Conservation (phyloP, 2,113 vertebrate species). For the Lipophrys pholis region DNA sequence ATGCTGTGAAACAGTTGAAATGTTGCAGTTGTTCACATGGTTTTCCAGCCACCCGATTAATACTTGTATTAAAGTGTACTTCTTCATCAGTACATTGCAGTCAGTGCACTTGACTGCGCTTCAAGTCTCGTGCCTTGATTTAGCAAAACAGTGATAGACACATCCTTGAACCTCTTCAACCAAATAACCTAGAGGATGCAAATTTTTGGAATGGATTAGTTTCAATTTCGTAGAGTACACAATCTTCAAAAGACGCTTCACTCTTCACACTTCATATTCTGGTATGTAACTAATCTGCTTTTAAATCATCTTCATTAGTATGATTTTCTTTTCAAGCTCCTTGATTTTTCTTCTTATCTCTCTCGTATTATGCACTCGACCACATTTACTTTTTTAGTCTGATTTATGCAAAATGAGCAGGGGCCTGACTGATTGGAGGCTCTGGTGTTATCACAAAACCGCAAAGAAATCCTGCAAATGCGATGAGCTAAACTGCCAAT, state of each 20-base stretch:
- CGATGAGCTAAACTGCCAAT: constrained; percentile 38
- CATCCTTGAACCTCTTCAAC: constrained; percentile 4
- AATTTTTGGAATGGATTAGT: neutral
- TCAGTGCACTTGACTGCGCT: neutral
- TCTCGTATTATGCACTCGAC: constrained; percentile 9
- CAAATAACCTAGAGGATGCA: constrained; percentile 1
- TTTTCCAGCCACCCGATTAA: neutral
- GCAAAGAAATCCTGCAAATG: constrained; percentile 36
- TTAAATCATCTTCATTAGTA: constrained; percentile 35
- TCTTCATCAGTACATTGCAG: neutral
- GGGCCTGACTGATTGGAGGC: constrained; percentile 5
- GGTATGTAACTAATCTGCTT: constrained; percentile 12
- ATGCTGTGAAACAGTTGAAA: no score
- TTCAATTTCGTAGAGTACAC: constrained; percentile 11
- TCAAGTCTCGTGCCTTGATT: neutral
- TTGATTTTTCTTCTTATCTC: constrained; percentile 6
- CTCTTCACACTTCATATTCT: neutral
- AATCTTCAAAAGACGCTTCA: neutral
- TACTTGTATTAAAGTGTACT: neutral
- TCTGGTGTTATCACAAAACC: constrained; percentile 1
- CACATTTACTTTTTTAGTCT: constrained; percentile 26
- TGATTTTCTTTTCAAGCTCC: constrained; percentile 24
- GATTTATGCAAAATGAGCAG: constrained; percentile 14
- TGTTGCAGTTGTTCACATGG: no score
- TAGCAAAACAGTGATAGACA: neutral